Evolutionary conservation across 2,888 invertebrate genomes (phyloP).

Genomic region (Diplazon laetatorius): DNA sequence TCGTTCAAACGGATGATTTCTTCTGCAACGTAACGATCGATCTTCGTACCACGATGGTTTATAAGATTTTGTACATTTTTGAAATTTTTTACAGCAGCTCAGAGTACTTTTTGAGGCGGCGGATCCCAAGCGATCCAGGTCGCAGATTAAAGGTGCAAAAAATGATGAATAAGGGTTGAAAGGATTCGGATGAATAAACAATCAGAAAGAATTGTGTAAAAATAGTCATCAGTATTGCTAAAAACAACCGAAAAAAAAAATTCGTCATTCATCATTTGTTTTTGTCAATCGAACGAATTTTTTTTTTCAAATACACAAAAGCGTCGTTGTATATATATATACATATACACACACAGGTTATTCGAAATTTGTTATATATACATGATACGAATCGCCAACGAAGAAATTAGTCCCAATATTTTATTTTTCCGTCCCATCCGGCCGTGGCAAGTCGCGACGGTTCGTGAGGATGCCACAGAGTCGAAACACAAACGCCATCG

Average conservation of each 20-base stretch:
- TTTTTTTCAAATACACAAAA: constrained; percentile 33
- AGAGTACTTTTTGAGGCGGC: no score
- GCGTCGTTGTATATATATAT: constrained; percentile 47
- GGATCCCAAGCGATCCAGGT: no score
- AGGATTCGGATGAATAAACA: no score
- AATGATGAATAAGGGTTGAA: no score
- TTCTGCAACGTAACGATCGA: no score
- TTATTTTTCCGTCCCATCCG: constrained; percentile 99
- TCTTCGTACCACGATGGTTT: no score
- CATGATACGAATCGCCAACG: constrained; percentile 25
- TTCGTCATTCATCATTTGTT: constrained; percentile 26
- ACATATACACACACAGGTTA: no score
- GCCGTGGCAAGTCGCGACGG: constrained; percentile 98
- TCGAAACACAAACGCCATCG: constrained; percentile 97
- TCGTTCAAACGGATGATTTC: no score
- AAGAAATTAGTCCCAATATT: constrained; percentile 95
- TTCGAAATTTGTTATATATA: constrained; percentile 49
- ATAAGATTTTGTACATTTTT: no score
- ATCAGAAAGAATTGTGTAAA: background rate
- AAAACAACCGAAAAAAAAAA: background rate
- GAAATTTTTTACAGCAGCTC: no score
- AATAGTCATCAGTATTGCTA: background rate
- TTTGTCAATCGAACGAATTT: constrained; percentile 43
- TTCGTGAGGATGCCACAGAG: constrained; percentile 99
- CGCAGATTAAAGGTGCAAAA: no score